A percentile compares a stretch with the other conserved stretches of the same genome.
Conservation (phyloP, 2,888 invertebrate genomes). For the Leptinotarsa juncta region DNA sequence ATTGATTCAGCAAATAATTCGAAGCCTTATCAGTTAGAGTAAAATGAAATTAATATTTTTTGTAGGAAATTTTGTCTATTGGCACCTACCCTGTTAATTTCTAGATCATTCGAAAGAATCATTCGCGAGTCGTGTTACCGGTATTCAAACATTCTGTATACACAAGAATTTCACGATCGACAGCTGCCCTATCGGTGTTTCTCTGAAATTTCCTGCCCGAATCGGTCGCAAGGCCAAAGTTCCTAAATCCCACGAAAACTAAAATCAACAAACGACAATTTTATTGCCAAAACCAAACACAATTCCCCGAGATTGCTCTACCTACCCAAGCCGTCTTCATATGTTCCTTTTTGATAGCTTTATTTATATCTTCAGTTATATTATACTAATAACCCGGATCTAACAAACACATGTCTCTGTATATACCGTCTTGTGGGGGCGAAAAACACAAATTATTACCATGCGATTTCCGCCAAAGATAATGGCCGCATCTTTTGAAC, state of each 20-base stretch:
- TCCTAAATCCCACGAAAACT: slow-evolving; percentile 19
- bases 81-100: too few species aligned
- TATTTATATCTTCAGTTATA: slow-evolving; percentile 51
- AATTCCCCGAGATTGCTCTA: slow-evolving; percentile 37
- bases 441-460: slow-evolving; percentile 47
- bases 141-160: neutral
- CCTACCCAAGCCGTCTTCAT: slow-evolving; percentile 43
- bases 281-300: slow-evolving; percentile 49
- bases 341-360: slow-evolving; percentile 48
- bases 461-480: slow-evolving; percentile 58
- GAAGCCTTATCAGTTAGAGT: too few species aligned
- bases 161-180: neutral
- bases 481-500: slow-evolving; percentile 56
- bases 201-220: neutral
- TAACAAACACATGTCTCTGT: slow-evolving; percentile 54
- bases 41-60: too few species aligned
- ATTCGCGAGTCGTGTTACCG: neutral
- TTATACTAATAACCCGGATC: slow-evolving; percentile 58
- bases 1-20: too few species aligned
- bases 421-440: slow-evolving; percentile 50
- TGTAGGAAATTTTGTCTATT: too few species aligned
- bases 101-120: too few species aligned
- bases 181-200: neutral
- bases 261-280: slow-evolving; percentile 52
- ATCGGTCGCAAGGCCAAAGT: slow-evolving; percentile 1